Conservation (phyloP, 2,888 invertebrate species). For the Conus canariensis region DNA sequence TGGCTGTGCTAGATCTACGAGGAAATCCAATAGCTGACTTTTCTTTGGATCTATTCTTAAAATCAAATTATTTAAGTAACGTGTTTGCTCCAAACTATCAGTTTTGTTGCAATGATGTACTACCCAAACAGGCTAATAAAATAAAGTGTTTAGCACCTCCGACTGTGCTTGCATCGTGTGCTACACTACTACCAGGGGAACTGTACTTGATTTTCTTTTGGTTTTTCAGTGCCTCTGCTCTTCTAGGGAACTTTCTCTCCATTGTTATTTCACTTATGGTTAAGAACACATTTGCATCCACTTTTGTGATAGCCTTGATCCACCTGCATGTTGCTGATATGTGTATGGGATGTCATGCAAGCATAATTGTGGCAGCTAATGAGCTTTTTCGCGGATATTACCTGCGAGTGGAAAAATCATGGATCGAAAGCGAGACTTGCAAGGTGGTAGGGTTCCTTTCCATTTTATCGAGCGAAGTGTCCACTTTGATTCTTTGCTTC, state of each 20-base stretch:
- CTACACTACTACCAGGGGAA: not conserved
- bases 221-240: not conserved
- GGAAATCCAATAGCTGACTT: not conserved
- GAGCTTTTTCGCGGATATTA: not conserved
- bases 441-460: constrained; percentile 5
- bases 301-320: not conserved
- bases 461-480: not conserved
- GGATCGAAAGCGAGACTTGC: not conserved
- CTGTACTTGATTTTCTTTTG: not conserved
- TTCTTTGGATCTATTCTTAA: not conserved
- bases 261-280: not conserved
- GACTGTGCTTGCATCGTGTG: not conserved
- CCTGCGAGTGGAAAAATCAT: not conserved
- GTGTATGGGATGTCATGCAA: constrained; percentile 6
- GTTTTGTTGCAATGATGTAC: not conserved
- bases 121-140: not conserved
- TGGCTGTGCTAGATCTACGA: not conserved
- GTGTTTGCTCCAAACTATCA: not conserved
- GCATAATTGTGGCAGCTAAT: not conserved
- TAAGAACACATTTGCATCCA: not conserved
- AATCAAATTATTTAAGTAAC: not conserved
- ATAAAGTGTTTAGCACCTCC: not conserved
- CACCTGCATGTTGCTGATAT: not conserved
- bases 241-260: not conserved
- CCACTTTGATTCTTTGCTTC: not conserved